Base-by-base conservation (phyloP, 2,888 invertebrate genomes). In the Dione juno region DNA sequence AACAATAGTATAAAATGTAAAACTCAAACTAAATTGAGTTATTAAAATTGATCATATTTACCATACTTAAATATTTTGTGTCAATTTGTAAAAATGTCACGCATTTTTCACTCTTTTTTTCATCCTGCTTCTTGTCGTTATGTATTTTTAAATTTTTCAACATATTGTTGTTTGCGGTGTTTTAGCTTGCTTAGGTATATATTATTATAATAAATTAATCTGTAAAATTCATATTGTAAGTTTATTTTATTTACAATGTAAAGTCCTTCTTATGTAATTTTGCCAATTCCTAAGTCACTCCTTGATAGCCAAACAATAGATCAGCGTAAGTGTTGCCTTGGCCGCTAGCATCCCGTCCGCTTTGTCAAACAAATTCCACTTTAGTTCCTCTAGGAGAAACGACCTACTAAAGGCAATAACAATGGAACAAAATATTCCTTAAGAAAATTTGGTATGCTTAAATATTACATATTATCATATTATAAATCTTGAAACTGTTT, bases 331-430 rank as follows among this genome's bases (percentile, higher is more conserved):
- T 74, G 73, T 82, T 74, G 77, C 84, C 85, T 87, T 86, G 84
- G 79, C 75, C 65, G 74, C 75, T 78, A 83, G 80, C 84, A 81
- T 80, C 80, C 80, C 77, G 78, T 71, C 67, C 70, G 76, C 80
- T 81, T 86, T 85, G 84, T 86, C 75, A 75, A 77, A 75, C 77
- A 81, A 85, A 84, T 77, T 76, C 74, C 73, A 76, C 72, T 73
- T 67, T 70, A 69, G 66, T 66, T 70, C 69, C 73, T 70, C 58
- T 16, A n/a, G n/a, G n/a, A n/a, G n/a, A n/a, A n/a, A n/a, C 28
- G 37, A 45, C 41, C 50, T 61, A 37, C n/a, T 16, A 37, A 28
- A 63, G 11, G 14, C 14, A 53, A 11, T 10, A 45, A 58, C 21
- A 40, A 40, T 21, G 19, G 37, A 61, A 45, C 21, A n/a, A 63